Evolutionary conservation across 2,113 vertebrate species (phyloP), one percentile per base, ranked within the genome.

Genomic region (Hucho hucho): DNA sequence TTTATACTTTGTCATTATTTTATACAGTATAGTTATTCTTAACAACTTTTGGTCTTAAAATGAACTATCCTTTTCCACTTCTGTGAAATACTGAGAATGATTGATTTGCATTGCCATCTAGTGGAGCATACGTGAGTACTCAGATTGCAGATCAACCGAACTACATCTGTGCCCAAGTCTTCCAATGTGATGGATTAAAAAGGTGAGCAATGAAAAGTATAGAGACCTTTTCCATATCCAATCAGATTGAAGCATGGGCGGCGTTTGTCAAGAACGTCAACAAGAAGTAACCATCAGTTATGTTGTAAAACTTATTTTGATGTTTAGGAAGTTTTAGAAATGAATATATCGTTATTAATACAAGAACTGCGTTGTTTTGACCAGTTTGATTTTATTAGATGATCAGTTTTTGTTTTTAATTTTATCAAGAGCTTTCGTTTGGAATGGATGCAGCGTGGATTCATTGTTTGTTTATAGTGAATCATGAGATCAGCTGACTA

Each of bases 211-310:
- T 37, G 37, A 9, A 37, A 37, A 37, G 37, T 9, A 37, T 37
- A 2, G 2, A 9, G 37, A 43, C 1, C 16, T 68, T 37, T 68
- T 11, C n/a, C 46, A 65, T 13, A 58, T 25, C 75, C 75, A 77
- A 77, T 77, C 24, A 32, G 20, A 56, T 53, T 2, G 4, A 32
- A 4, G 0, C 6, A 12, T 4, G 58, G 72, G 79, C 46, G 29
- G 65, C 28, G 14, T 43, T 63, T 69, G 13, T 64, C 63, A 63
- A 12, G 67, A 58, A 20, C 3, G 49, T 65, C 61, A 79, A 74
- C 85, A 82, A 79, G 78, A 84, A 80, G 75, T 74, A 69, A 25
- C n/a, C 32, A 69, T 12, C 67, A 46, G 18, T 68, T 49, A 47
- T 2, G 37, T 2, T 65, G 25, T 11, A 65, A 16, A 63, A 22